Evolutionary conservation across 2,113 vertebrate species (phyloP), one percentile per base, ranked within the genome.

Genomic region (Todiramphus saurophagus): DNA sequence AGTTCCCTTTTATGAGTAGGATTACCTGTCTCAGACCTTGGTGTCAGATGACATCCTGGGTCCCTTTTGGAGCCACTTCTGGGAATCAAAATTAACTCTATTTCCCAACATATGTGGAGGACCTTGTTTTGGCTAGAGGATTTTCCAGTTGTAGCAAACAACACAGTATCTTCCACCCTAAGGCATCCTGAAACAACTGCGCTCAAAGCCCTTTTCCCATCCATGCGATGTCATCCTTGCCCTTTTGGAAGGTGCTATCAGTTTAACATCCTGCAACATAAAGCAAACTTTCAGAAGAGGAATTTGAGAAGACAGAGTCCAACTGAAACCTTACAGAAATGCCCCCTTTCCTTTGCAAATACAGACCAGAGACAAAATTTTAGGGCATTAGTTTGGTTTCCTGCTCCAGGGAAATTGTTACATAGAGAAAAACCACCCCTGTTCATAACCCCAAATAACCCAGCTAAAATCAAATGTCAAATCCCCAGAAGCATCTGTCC

Each of bases 391-490:
- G 10, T 75, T 74, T 63, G 24, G 16, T 83, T 93, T 90, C 74
- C 55, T 87, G 66, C 39, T 44, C 20, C 2, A 0, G 46, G 20
- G 41, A 64, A 80, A 90, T 77, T 21, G 43, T 75, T 51, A 17
- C 9, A 70, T 15, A 56, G 39, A 81, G 77, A 74, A 96, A 80
- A 94, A 18, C 2, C 64, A 39, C 46, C 72, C 31, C 39, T 59
- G 43, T 73, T 85, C 83, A 73, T 81, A 95, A 83, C 82, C 80
- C 79, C 33, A n/a, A 33, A n/a, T 74, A 89, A 90, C 91, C 73
- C 60, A 80, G 66, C 74, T 68, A 58, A 95, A 91, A 93, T 75
- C 87, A 94, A 90, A 96, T 76, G 94, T 79, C 90, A 87, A 76
- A 75, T 63, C 75, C 69, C 76, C 78, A 64, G 82, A 90, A 95